Base-by-base conservation (phyloP, 2,113 vertebrate species). In the Brachypteracias leptosomus region DNA sequence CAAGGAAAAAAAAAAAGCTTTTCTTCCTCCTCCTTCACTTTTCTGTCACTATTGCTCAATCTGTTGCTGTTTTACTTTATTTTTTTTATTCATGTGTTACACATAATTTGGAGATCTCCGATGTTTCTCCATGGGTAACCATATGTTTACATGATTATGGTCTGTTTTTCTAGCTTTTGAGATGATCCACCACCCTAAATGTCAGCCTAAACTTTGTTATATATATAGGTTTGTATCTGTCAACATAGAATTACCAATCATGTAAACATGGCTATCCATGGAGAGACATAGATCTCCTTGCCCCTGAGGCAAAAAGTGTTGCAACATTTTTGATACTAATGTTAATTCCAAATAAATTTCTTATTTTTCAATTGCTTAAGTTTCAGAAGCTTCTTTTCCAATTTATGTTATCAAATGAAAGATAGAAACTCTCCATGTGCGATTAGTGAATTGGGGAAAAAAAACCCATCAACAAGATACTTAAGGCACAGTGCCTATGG, bases 381-480 rank as follows among this genome's bases (percentile, higher is more conserved):
- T 63, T 84, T 90, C 33, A 72, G 38, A 68, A 79, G 4, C 2
- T 47, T 61, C 16, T 51, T n/a, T 35, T 38, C 16, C 7, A 51
- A 7, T 55, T 25, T 49, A 47, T 8, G 9, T 33, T 88, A 26
- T 21, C 12, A 79, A 51, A 42, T 29, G 2, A 44, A 85, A 82
- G 29, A 13, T 26, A 40, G 29, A 78, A 82, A 62, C 62, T 75
- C 21, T 55, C 26, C 22, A 25, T 44, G 9, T 36, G 28, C 4
- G 1, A 19, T 15, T 52, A 78, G 5, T 58, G 52, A 92, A 72
- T 65, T 10, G 10, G 7, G 21, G 19, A 9, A 78, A 47, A 63
- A 24, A 47, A 51, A 18, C 0, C 0, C 7, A 36, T 28, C 19
- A 35, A 13, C 19, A 42, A 44, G 63, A 38, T 25, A 68, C 9